Conservation (phyloP, 2,888 invertebrate genomes). For the Leptinotarsa peninsularis region DNA sequence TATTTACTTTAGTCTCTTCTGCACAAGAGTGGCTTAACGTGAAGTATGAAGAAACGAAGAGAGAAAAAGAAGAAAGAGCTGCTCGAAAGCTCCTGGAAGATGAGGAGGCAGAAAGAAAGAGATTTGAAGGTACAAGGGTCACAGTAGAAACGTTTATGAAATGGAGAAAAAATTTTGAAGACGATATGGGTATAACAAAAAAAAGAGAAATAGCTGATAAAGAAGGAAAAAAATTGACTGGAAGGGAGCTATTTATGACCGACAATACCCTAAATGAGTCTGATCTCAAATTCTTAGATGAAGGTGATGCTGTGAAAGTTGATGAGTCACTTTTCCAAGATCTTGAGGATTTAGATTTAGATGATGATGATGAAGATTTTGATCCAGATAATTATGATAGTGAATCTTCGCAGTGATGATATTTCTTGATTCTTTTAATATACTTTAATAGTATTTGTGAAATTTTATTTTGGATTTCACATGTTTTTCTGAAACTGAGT, state of each 20-base stretch:
- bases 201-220: conserved; percentile 78
- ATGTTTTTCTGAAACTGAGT: no score
- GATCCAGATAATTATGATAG: conserved; percentile 64
- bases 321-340: conserved; percentile 95
- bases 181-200: conserved; percentile 83
- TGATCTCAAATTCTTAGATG: conserved; percentile 94
- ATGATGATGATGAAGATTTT: conserved; percentile 76
- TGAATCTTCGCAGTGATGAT: conserved; percentile 51
- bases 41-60: conserved; percentile 83
- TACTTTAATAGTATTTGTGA: background rate
- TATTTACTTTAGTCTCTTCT: conserved; percentile 93
- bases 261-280: conserved; percentile 96
- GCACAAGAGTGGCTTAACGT: conserved; percentile 93
- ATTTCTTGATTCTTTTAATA: conserved; percentile 26
- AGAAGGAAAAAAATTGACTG: conserved; percentile 87
- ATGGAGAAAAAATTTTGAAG: conserved; percentile 95
- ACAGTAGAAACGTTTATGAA: conserved; percentile 94
- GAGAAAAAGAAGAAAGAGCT: conserved; percentile 77
- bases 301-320: conserved; percentile 88
- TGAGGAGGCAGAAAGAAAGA: conserved; percentile 92
- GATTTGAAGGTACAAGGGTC: conserved; percentile 95
- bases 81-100: conserved; percentile 77
- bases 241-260: conserved; percentile 91
- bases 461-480: background rate
- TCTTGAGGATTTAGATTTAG: conserved; percentile 83